phyloP scores from a whole-genome alignment of 2,797 vertebrate species.

The Characodon lateralis region DNA sequence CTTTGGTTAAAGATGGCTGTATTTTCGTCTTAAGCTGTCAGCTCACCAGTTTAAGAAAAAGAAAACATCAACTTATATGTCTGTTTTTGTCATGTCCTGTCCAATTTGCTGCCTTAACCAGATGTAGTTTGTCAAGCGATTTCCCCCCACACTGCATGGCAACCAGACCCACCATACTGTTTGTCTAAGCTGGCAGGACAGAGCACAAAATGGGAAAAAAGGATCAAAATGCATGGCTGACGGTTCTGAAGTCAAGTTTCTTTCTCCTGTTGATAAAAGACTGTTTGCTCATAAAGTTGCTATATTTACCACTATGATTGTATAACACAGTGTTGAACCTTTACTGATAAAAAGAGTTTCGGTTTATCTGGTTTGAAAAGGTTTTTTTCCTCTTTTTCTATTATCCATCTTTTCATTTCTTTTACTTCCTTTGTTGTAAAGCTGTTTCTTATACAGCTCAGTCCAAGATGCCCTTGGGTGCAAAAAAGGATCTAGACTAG shows the following conservation, averaged over 20 bases:
- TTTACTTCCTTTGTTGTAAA: constrained; percentile 18
- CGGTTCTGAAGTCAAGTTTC: not conserved
- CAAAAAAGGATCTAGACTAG: constrained; percentile 43
- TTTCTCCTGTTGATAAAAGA: constrained; percentile 5
- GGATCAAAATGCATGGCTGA: not conserved
- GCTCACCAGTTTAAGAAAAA: not conserved
- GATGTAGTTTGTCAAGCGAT: too few species aligned
- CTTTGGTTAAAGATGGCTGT: not conserved
- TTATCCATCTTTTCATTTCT: not conserved
- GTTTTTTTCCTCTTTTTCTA: not conserved
- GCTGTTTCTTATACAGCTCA: constrained; percentile 4
- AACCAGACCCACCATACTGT: too few species aligned
- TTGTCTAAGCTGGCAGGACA: too few species aligned
- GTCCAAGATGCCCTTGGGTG: constrained; percentile 47
- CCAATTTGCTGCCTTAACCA: too few species aligned
- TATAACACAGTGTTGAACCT: not conserved
- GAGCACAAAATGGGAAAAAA: too few species aligned
- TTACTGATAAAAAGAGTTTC: not conserved
- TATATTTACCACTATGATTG: not conserved
- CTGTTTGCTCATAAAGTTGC: not conserved
- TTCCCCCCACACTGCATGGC: too few species aligned
- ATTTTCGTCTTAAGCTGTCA: not conserved
- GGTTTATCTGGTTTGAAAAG: not conserved
- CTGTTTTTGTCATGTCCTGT: too few species aligned
- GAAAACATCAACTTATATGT: too few species aligned